Percentiles rank a stretch among this genome's conserved stretches.
Evolutionary conservation across 1,140 invertebrate genomes (phyloP).

Genomic region (Pentalonia nigronervosa): DNA sequence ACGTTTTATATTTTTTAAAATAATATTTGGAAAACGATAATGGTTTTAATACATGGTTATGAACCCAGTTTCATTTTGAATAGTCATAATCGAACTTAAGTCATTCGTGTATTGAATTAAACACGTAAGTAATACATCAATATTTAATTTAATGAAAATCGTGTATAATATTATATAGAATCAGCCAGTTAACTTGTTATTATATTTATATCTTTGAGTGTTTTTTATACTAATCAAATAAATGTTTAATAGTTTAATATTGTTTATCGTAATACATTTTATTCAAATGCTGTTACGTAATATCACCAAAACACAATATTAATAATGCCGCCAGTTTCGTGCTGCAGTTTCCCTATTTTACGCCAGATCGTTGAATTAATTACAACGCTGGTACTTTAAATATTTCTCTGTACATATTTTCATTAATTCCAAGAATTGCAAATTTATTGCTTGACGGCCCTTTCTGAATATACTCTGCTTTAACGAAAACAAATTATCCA

Average conservation of each 20-base stretch:
- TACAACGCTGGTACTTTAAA: neutral
- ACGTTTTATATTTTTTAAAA: too few relatives aligned
- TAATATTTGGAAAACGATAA: too few relatives aligned
- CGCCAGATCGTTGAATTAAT: neutral
- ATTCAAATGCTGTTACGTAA: neutral
- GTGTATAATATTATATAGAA: neutral
- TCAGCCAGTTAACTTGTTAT: neutral
- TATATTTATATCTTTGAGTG: neutral
- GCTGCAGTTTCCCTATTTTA: neutral
- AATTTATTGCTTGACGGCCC: neutral
- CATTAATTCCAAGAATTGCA: neutral
- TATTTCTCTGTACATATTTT: conserved; percentile 19
- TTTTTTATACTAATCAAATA: neutral
- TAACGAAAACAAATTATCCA: conserved; percentile 7
- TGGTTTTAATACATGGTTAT: neutral
- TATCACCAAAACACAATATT: neutral
- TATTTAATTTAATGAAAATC: neutral
- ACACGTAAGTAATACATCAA: neutral
- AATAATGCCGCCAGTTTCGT: neutral
- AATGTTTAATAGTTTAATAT: neutral
- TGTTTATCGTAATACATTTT: neutral
- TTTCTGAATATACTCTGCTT: neutral
- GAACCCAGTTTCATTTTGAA: too few relatives aligned
- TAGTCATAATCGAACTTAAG: neutral
- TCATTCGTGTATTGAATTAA: neutral